phyloP scores from a whole-genome alignment of 2,113 vertebrate genomes.

The Blennius ocellaris region DNA sequence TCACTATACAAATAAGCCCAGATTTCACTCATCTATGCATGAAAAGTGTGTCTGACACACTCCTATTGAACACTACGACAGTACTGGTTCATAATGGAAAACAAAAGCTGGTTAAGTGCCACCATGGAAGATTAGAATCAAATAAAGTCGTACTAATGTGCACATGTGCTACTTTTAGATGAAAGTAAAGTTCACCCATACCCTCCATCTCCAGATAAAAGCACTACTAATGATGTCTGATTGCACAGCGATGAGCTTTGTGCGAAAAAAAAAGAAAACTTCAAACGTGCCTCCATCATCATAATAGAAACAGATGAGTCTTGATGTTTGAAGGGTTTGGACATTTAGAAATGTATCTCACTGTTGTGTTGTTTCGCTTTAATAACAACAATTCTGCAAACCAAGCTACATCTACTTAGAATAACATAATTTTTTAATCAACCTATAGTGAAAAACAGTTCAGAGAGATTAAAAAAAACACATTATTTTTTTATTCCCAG shows the following conservation, averaged over 20 bases:
- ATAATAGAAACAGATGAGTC: constrained; percentile 17
- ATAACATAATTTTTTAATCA: too few relatives aligned
- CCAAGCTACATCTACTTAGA: not conserved
- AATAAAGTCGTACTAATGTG: constrained; percentile 1
- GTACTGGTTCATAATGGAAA: constrained; percentile 33
- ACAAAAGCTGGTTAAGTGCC: constrained; percentile 38
- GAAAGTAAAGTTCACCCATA: constrained; percentile 14
- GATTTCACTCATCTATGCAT: constrained; percentile 2
- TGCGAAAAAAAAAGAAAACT: not conserved
- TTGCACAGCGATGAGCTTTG: constrained; percentile 13
- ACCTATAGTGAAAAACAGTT: too few relatives aligned
- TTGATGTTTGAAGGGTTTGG: constrained; percentile 16
- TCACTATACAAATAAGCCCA: not conserved
- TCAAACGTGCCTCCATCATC: constrained; percentile 2
- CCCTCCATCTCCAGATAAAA: constrained; percentile 30
- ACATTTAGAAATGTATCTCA: not conserved
- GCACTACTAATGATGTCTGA: constrained; percentile 3
- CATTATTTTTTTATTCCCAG: too few relatives aligned
- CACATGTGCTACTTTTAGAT: constrained; percentile 25
- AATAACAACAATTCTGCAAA: not conserved
- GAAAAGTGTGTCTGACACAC: not conserved
- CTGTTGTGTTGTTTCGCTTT: not conserved
- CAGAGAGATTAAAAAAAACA: too few relatives aligned
- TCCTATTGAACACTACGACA: constrained; percentile 32
- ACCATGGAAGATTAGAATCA: constrained; percentile 36